Conservation (phyloP, 2,113 vertebrate genomes). For the Oncorhynchus keta region DNA sequence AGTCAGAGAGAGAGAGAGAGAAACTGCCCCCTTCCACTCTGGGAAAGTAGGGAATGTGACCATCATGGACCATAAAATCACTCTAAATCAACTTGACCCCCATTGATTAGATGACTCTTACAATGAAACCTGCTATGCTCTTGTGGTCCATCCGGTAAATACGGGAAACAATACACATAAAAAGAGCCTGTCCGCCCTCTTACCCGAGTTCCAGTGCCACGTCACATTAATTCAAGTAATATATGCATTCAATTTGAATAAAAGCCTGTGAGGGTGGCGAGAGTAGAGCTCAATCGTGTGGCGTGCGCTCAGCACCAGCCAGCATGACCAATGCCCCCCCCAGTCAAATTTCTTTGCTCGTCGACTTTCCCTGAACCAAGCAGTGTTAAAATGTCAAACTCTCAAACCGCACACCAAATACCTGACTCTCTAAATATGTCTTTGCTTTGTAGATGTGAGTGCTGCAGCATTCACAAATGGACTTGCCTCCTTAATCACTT, state of each 20-base stretch:
- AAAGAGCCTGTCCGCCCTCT: slow-evolving; percentile 9
- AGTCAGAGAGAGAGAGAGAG: background rate
- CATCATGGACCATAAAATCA: slow-evolving; percentile 19
- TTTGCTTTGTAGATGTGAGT: background rate
- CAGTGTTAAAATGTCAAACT: slow-evolving; percentile 35
- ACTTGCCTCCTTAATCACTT: too few species aligned
- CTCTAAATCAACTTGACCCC: slow-evolving; percentile 1
- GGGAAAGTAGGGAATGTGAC: background rate
- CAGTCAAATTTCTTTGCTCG: slow-evolving; percentile 12
- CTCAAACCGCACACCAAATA: slow-evolving; percentile 35
- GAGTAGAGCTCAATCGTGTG: slow-evolving; percentile 18
- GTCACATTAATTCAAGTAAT: slow-evolving; percentile 50
- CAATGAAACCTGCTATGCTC: slow-evolving; percentile 6
- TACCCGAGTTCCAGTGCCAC: slow-evolving; percentile 34
- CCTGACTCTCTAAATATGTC: background rate
- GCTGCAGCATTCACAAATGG: background rate
- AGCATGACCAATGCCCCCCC: slow-evolving; percentile 23
- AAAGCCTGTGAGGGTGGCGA: slow-evolving; percentile 42
- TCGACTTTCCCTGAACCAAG: slow-evolving; percentile 26
- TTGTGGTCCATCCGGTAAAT: background rate
- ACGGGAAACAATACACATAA: slow-evolving; percentile 21
- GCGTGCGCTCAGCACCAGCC: background rate
- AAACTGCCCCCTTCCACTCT: background rate
- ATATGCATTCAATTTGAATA: slow-evolving; percentile 66
- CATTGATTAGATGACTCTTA: slow-evolving; percentile 12